phyloP scores from a whole-genome alignment of 2,888 invertebrate species.

The Sinelater perroti region DNA sequence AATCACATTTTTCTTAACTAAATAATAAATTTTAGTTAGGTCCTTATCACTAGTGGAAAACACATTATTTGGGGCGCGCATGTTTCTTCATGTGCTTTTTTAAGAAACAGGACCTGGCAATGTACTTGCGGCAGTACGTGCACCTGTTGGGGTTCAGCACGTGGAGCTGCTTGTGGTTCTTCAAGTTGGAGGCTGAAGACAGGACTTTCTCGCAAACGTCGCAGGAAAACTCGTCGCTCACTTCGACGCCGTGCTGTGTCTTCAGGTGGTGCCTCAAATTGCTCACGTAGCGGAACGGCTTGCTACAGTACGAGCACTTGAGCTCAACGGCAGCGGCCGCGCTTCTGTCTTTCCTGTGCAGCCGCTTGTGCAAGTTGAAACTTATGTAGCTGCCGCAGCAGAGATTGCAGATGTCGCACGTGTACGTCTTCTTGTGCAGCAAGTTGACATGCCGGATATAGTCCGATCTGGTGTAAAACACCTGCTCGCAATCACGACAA shows the following conservation, averaged over 20 bases:
- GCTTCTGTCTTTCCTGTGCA: constrained; percentile 12
- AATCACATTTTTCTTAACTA: too few species aligned
- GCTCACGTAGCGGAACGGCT: not conserved
- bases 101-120: constrained; percentile 11
- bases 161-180: constrained; percentile 16
- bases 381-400: constrained; percentile 26
- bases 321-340: not conserved
- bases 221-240: constrained; percentile 7
- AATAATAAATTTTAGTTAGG: too few species aligned
- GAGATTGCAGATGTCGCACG: constrained; percentile 26
- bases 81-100: constrained; percentile 20
- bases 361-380: constrained; percentile 25
- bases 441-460: constrained; percentile 23
- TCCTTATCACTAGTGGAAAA: too few species aligned
- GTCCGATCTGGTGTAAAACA: constrained; percentile 27
- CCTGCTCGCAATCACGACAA: constrained; percentile 21
- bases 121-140: constrained; percentile 15
- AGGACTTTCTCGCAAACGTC: constrained; percentile 18
- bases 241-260: not conserved
- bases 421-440: constrained; percentile 22
- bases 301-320: constrained; percentile 6
- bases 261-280: constrained; percentile 8
- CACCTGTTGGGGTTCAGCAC: constrained; percentile 11
- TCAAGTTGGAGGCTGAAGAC: constrained; percentile 10
- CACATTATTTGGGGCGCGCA: not conserved